phyloP scores from a whole-genome alignment of 2,113 vertebrate species.

The Urocitellus parryii region DNA sequence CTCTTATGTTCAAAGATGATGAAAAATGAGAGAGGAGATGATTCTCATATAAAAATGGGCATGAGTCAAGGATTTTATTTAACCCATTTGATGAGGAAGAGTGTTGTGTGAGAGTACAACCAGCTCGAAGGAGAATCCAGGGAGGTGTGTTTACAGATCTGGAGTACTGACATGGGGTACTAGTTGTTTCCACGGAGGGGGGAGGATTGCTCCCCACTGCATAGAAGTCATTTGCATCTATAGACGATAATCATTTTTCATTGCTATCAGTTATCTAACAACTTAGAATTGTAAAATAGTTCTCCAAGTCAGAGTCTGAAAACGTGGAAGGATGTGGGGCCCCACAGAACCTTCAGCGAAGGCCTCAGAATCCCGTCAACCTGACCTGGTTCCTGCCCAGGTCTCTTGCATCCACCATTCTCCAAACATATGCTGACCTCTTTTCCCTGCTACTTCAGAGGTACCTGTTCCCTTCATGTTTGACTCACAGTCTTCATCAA shows the following conservation, averaged over 20 bases:
- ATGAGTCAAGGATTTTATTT: conserved; percentile 3
- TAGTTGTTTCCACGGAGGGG: neutral
- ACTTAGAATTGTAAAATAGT: neutral
- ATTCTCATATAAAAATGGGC: neutral
- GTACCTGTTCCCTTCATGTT: neutral
- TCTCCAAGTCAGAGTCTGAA: neutral
- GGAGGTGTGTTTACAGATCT: neutral
- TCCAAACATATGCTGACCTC: neutral
- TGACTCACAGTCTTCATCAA: neutral
- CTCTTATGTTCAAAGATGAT: conserved; percentile 30
- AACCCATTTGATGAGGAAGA: neutral
- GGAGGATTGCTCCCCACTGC: neutral
- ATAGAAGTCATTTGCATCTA: neutral
- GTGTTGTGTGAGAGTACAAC: neutral
- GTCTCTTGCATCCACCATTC: neutral
- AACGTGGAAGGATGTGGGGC: too few species aligned
- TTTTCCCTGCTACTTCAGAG: neutral
- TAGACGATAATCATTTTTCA: neutral
- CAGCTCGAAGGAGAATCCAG: neutral
- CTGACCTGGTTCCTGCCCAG: neutral
- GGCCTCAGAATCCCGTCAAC: neutral
- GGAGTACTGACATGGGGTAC: neutral
- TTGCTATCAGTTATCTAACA: neutral
- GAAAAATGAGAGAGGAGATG: conserved; percentile 21
- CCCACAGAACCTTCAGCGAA: neutral